phyloP scores from a whole-genome alignment of 2,888 invertebrate species.

The Branchellion lobata region DNA sequence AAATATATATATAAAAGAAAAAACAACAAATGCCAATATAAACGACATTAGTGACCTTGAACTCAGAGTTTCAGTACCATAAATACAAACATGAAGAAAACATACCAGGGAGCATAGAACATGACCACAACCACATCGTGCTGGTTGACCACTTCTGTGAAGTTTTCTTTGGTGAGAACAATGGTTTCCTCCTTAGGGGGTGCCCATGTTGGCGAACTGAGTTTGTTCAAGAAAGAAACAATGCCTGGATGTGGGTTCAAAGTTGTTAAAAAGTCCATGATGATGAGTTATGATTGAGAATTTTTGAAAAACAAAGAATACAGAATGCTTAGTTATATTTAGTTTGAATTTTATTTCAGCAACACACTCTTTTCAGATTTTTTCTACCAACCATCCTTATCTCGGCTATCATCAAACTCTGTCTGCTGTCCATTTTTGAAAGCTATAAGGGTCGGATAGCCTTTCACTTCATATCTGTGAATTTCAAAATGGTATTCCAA shows the following conservation, averaged over 20 bases:
- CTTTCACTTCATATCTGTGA: slow-evolving; percentile 62
- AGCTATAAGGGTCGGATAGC: slow-evolving; percentile 66
- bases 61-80: too few species aligned
- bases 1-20: too few species aligned
- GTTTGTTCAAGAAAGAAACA: slow-evolving; percentile 64
- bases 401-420: slow-evolving; percentile 59
- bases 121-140: slow-evolving; percentile 65
- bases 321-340: too few species aligned
- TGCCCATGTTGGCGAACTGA: slow-evolving; percentile 65
- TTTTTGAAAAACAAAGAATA: too few species aligned
- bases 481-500: too few species aligned
- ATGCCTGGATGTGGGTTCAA: slow-evolving; percentile 54
- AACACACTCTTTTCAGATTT: too few species aligned
- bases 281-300: too few species aligned
- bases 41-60: too few species aligned
- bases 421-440: slow-evolving; percentile 59
- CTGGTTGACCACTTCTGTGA: slow-evolving; percentile 62
- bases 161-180: slow-evolving; percentile 61
- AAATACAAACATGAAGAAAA: slow-evolving; percentile 2
- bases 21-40: too few species aligned
- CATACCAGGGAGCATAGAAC: slow-evolving; percentile 68
- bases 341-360: too few species aligned
- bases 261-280: background rate
- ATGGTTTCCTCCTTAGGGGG: slow-evolving; percentile 66
- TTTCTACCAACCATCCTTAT: slow-evolving; percentile 57